Conservation (phyloP, 2,888 invertebrate species). For the Asteroscopus sphinx region DNA sequence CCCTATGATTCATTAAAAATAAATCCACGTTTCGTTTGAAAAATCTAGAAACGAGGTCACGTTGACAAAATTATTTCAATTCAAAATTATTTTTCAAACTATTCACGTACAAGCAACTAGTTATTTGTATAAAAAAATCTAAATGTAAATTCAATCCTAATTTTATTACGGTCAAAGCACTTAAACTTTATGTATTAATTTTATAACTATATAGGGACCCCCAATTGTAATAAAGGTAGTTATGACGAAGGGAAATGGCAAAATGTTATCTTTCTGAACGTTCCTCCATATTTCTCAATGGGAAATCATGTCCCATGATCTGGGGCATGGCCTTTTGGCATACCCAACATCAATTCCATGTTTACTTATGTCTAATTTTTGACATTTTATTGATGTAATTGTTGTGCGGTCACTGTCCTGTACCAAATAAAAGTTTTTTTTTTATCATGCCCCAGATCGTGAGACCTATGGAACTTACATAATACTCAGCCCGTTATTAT, state of each 20-base stretch:
- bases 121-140: conserved; percentile 14
- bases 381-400: no score
- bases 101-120: conserved; percentile 25
- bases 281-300: no score
- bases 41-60: neutral
- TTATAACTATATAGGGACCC: conserved; percentile 27
- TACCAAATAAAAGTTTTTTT: no score
- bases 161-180: conserved; percentile 28
- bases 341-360: no score
- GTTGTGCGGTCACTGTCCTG: no score
- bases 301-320: no score
- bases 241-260: conserved; percentile 8
- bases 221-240: conserved; percentile 4
- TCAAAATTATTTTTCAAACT: conserved; percentile 2
- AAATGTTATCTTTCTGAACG: conserved; percentile 16
- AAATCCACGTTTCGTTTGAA: neutral
- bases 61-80: conserved; percentile 6
- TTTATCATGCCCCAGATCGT: no score
- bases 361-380: no score
- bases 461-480: no score
- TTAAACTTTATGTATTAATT: conserved; percentile 35
- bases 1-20: neutral
- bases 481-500: no score
- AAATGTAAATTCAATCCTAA: conserved; percentile 22
- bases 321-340: no score